Conservation (phyloP, 1,140 invertebrate species). For the Brachionus rotundiformis region DNA sequence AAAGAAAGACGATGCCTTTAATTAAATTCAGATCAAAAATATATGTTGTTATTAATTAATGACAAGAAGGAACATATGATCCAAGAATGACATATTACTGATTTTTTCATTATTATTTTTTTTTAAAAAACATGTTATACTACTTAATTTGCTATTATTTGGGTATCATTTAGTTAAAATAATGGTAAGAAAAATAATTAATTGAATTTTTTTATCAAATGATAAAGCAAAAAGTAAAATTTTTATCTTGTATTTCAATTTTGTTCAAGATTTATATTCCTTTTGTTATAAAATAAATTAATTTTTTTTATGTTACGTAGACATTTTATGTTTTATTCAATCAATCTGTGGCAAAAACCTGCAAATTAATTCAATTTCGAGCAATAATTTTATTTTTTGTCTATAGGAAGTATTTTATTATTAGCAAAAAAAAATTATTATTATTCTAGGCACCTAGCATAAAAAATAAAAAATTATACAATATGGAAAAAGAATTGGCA, state of each 20-base stretch:
- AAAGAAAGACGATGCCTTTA: neutral
- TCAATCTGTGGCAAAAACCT: no score
- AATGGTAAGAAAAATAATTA: neutral
- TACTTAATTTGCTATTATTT: no score
- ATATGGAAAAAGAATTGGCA: neutral
- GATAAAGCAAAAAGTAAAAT: no score
- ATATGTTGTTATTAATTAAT: neutral
- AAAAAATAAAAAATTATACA: neutral
- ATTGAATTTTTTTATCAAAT: neutral
- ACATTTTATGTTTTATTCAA: no score
- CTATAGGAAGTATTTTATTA: neutral
- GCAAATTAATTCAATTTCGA: no score
- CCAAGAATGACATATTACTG: neutral
- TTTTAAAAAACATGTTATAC: no score
- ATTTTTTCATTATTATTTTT: no score
- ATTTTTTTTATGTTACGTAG: no score
- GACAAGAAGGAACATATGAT: neutral
- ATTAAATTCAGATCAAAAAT: slow-evolving; percentile 7
- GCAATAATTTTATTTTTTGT: neutral
- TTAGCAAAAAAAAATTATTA: neutral
- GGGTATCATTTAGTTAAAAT: no score
- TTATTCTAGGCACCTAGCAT: neutral
- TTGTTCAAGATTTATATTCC: no score
- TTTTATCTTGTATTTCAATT: no score
- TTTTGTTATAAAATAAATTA: no score